Evolutionary conservation across 2,888 invertebrate species (phyloP), one percentile per base, ranked within the genome.

Genomic region (Chymomyza amoena): DNA sequence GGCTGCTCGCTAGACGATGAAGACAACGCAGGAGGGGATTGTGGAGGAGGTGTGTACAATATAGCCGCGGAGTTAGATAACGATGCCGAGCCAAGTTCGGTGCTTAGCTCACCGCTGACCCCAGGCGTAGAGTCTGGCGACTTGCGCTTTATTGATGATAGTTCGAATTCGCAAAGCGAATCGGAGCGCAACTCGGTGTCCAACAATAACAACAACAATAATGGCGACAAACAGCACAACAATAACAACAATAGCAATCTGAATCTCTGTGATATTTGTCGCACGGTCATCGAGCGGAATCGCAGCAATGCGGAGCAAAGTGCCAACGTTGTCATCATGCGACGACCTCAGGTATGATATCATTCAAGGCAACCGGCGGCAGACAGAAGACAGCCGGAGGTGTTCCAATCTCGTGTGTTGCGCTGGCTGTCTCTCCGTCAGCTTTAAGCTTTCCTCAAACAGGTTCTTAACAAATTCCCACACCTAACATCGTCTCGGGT

Each of bases 71-170:
- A 72, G 10, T 32, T 68, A 56, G 71, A 76, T 4, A 59, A 62
- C 9, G 54, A 54, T 54, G 54, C n/a, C 13, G 54, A 7, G 62
- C 65, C 68, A 54, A 68, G 74, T 62, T 78, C 83, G 5, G 54
- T 66, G 10, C 62, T 80, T 9, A 83, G 84, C 28, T 87, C 80
- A 20, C 81, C 77, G 62, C 68, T 75, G 70, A 75, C 76, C 64
- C 76, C 71, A 7, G 60, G 32, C 1, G 60, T 32, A 15, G 87
- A 75, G 28, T 80, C 80, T 45, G 79, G 84, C 1, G 91, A 91
- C 70, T 79, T 91, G 54, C 82, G 87, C 69, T 91, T 89, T 74
- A 91, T 91, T 66, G 91, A 91, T 72, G 91, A 91, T 74, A 91
- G 89, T 69, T 91, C 91, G 32, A 90, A 90, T 64, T 89, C 89